These are phyloP conservation scores for Pseudomyrmex dendroicus DNA, from an alignment of 1,140 invertebrate species.

Conservation along the genomic window DNA sequence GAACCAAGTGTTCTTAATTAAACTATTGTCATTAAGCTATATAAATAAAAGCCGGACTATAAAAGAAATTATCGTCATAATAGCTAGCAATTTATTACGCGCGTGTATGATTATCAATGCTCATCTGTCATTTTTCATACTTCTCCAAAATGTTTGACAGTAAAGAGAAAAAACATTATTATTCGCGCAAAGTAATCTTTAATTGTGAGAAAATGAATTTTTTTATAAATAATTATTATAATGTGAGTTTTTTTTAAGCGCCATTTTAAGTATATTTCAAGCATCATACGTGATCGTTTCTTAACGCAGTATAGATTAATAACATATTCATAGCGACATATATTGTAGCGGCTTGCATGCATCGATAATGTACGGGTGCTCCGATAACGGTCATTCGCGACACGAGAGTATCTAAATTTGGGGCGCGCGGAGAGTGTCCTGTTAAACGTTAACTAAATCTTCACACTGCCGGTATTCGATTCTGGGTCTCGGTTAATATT, in stretches of 20 bases:
- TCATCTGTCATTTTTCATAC: background rate
- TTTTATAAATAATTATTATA: no score
- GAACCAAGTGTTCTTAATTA: constrained; percentile 34
- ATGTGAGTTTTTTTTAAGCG: no score
- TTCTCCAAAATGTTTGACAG: background rate
- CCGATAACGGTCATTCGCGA: constrained; percentile 54
- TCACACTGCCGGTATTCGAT: constrained; percentile 39
- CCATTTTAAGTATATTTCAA: no score
- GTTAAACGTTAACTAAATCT: constrained; percentile 59
- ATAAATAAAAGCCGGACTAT: background rate
- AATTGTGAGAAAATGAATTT: no score
- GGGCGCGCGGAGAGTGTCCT: constrained; percentile 45
- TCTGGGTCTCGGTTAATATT: constrained; percentile 53
- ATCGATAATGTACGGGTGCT: constrained; percentile 40
- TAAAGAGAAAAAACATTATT: background rate
- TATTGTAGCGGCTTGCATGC: constrained; percentile 1
- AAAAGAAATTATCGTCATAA: background rate
- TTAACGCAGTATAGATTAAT: constrained; percentile 31
- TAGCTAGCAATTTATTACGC: background rate
- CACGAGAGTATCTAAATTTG: constrained; percentile 50
- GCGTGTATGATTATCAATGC: background rate
- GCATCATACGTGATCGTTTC: background rate
- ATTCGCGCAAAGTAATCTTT: no score
- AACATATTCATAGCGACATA: constrained; percentile 33
- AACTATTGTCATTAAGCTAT: constrained; percentile 21